Evolutionary conservation across 2,888 invertebrate species (phyloP), one percentile per base, ranked within the genome.

Genomic region (Sisyra terminalis): DNA sequence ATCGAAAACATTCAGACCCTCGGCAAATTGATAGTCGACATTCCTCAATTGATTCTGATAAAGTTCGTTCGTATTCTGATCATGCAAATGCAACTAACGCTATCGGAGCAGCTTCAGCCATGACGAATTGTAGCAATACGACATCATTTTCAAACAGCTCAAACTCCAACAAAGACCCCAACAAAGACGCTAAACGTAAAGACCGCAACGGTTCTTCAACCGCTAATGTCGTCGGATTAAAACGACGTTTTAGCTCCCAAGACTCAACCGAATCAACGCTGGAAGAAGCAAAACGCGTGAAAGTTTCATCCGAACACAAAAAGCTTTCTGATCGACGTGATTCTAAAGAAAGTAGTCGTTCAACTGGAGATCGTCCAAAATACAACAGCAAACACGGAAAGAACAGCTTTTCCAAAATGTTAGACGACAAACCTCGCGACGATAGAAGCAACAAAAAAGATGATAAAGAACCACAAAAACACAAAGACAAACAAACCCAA

Each of bases 231-330:
- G 70, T 79, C 24, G 73, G 78, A 1, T 65, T 70, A 44, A 87
- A 87, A 60, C 69, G 87, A 40, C 70, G 86, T 46, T 71, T 83
- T 54, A 85, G 85, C 48, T 81, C 81, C 2, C 85, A 86, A 56
- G 86, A 86, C 45, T 71, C 70, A 52, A 51, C 66, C 40, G 72
- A 73, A 49, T 63, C 63, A 42, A 56, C 68, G 2, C 64, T 66
- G 42, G 78, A 81, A 46, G 73, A 73, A 10, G 56, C 66, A 2
- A 82, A 82, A 52, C 73, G 75, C 48, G 64, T 68, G 49, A 78
- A 74, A 59, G 65, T 24, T 24, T 70, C 65, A 30, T 55, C 60
- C 9, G 68, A 70, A 31, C 63, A 66, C 46, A 61, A 62, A 47
- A 74, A 72, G 54, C 51, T 64, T 39, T 55, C 62, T 3, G 76